phyloP scores from a whole-genome alignment of 2,888 invertebrate species.

The Epirrhoe tristata region DNA sequence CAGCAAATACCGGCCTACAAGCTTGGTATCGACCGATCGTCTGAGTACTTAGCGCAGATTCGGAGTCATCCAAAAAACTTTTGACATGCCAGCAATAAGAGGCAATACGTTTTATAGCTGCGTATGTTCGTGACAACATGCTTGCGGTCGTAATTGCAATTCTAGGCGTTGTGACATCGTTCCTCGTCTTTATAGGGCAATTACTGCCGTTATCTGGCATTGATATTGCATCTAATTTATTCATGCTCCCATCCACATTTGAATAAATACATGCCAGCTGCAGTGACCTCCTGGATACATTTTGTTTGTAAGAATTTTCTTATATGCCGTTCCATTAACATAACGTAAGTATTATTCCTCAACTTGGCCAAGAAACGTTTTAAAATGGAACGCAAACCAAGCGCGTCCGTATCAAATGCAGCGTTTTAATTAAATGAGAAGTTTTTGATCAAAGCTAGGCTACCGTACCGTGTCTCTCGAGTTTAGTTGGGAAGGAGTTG shows the following conservation, averaged over 20 bases:
- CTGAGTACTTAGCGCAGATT: conserved; percentile 48
- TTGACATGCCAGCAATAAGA: conserved; percentile 70
- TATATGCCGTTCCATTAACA: conserved; percentile 58
- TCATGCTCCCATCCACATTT: conserved; percentile 70
- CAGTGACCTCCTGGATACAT: conserved; percentile 61
- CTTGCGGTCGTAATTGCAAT: conserved; percentile 76
- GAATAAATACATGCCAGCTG: conserved; percentile 73
- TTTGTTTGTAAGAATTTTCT: conserved; percentile 55
- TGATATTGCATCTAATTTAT: conserved; percentile 83
- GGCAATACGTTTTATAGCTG: conserved; percentile 69
- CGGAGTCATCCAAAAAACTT: conserved; percentile 60
- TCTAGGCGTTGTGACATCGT: conserved; percentile 80
- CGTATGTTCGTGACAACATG: conserved; percentile 73
- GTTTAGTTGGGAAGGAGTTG: conserved; percentile 55
- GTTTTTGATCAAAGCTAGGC: conserved; percentile 45
- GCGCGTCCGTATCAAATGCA: conserved; percentile 48
- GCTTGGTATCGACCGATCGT: conserved; percentile 38
- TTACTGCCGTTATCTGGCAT: conserved; percentile 83
- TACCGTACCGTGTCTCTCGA: conserved; percentile 41
- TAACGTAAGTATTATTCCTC: conserved; percentile 57
- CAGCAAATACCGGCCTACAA: conserved; percentile 38
- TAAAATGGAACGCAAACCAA: conserved; percentile 49
- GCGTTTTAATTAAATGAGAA: conserved; percentile 51
- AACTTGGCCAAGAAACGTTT: conserved; percentile 50
- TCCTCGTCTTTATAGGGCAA: conserved; percentile 82